Evolutionary conservation across 2,113 vertebrate species (phyloP).

Genomic region (Puffinus mauretanicus): DNA sequence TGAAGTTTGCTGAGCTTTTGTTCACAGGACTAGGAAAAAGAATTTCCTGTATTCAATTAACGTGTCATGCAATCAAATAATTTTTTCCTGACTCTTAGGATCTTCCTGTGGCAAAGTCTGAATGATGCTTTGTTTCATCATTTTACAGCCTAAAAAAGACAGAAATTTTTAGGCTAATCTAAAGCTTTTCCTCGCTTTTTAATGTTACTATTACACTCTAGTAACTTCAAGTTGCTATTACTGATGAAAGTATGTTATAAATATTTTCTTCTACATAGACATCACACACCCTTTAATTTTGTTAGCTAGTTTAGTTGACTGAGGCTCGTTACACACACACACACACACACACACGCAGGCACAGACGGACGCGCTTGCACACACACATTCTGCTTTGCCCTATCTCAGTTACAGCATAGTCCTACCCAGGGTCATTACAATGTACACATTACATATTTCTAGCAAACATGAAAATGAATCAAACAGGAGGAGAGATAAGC

Average conservation of each 20-base stretch:
- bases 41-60: neutral
- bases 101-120: neutral
- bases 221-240: neutral
- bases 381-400: slow-evolving; percentile 31
- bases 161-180: neutral
- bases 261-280: neutral
- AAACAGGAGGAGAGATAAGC: slow-evolving; percentile 66
- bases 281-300: neutral
- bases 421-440: slow-evolving; percentile 73
- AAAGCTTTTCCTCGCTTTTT: slow-evolving; percentile 12
- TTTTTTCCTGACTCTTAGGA: neutral
- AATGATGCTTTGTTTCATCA: neutral
- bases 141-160: slow-evolving; percentile 28
- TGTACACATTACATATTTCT: slow-evolving; percentile 69
- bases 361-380: neutral
- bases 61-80: neutral
- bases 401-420: slow-evolving; percentile 69
- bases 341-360: neutral
- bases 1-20: neutral
- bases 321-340: neutral
- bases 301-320: slow-evolving; percentile 6
- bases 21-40: neutral
- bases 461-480: slow-evolving; percentile 68
- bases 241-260: neutral
- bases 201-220: neutral